phyloP scores from a whole-genome alignment of 1,140 invertebrate species.

The Musca domestica region DNA sequence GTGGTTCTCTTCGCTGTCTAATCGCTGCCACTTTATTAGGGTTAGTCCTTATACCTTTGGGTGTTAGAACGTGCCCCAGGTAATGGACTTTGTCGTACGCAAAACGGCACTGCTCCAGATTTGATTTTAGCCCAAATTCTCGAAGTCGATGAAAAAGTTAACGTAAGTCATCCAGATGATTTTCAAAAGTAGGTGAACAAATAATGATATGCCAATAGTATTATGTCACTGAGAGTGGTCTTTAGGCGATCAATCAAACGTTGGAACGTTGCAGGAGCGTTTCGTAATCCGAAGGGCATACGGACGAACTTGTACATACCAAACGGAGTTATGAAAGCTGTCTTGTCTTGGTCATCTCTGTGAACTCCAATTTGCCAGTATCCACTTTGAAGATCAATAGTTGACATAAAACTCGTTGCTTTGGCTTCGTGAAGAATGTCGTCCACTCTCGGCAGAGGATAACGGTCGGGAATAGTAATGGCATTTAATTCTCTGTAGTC shows the following conservation, averaged over 20 bases:
- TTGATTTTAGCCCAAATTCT: slow-evolving; percentile 28
- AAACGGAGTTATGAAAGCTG: no score
- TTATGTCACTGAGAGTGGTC: no score
- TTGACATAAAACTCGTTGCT: slow-evolving; percentile 49
- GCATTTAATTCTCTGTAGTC: slow-evolving; percentile 50
- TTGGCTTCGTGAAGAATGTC: slow-evolving; percentile 52
- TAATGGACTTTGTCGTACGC: slow-evolving; percentile 18
- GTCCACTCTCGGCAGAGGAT: slow-evolving; percentile 57
- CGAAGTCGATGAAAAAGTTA: slow-evolving; percentile 7
- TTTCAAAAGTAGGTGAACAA: no score
- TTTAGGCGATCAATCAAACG: no score
- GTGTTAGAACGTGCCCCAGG: slow-evolving; percentile 29
- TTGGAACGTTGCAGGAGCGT: slow-evolving; percentile 30
- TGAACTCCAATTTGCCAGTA: slow-evolving; percentile 53
- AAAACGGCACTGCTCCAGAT: slow-evolving; percentile 19
- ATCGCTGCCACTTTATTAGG: slow-evolving; percentile 25
- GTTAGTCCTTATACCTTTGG: slow-evolving; percentile 28
- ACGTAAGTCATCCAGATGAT: slow-evolving; percentile 46
- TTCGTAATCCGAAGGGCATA: slow-evolving; percentile 54
- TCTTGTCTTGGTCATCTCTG: no score
- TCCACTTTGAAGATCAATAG: slow-evolving; percentile 53
- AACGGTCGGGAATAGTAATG: slow-evolving; percentile 44
- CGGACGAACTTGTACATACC: no score
- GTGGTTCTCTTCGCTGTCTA: neutral
- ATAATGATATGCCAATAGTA: no score